Conservation (phyloP, 2,797 vertebrate species). For the Bucorvus abyssinicus region DNA sequence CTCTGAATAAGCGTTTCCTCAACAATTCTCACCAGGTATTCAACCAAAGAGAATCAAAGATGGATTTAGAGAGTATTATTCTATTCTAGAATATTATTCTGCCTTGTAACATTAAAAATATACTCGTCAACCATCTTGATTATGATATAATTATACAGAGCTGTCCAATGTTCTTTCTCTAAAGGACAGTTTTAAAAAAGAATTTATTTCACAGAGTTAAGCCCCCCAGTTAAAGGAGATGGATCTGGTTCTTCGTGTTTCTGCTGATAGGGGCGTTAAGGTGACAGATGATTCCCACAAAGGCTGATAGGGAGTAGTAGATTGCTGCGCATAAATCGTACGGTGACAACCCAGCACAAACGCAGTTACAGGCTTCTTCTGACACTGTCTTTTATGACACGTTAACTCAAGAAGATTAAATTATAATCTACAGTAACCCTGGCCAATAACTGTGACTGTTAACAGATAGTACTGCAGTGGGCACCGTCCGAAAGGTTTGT, state of each 20-base stretch:
- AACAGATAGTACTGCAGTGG: conserved; percentile 85
- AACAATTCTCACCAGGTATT: conserved; percentile 85
- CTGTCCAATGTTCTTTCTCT: neutral
- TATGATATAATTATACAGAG: neutral
- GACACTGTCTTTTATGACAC: neutral
- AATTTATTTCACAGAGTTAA: neutral
- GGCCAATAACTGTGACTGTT: conserved; percentile 45
- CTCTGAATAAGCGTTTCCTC: conserved; percentile 81
- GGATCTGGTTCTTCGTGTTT: neutral
- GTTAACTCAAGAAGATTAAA: neutral
- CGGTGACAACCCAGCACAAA: neutral
- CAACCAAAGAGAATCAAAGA: neutral
- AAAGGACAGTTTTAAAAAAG: neutral
- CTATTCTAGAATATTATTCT: neutral
- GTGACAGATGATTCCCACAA: neutral
- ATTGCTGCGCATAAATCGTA: neutral
- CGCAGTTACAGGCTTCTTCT: neutral
- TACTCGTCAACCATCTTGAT: neutral
- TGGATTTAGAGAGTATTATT: neutral
- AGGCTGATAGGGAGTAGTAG: conserved; percentile 1
- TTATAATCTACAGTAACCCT: neutral
- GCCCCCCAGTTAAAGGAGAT: neutral
- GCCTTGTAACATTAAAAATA: neutral
- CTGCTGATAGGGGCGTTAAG: conserved; percentile 1
- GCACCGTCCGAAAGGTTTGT: conserved; percentile 79